These are phyloP conservation scores for Myopa tessellatipennis DNA, from an alignment of 2,888 invertebrate genomes.

Conservation along the genomic window DNA sequence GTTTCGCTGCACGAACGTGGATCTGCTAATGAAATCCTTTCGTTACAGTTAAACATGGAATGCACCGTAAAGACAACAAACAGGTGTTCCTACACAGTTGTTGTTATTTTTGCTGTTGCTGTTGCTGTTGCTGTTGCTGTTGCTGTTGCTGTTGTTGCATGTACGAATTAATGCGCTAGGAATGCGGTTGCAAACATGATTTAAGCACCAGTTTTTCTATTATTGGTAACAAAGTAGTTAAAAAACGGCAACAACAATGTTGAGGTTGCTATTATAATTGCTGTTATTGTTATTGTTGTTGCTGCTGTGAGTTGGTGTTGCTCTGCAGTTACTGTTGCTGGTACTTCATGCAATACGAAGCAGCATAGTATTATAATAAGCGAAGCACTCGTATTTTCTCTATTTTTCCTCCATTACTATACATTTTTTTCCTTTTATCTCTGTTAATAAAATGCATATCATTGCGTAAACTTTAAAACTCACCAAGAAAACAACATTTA, in stretches of 20 bases:
- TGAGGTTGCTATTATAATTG: not conserved
- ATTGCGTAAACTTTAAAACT: constrained; percentile 1
- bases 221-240: not conserved
- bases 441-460: not conserved
- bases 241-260: not conserved
- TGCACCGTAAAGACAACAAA: constrained; percentile 1
- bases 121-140: not conserved
- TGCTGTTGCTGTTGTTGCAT: not conserved
- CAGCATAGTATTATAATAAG: not conserved
- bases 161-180: constrained; percentile 18
- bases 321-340: too few relatives aligned
- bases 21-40: not conserved
- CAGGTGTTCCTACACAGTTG: not conserved
- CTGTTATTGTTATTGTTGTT: not conserved
- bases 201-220: constrained; percentile 16
- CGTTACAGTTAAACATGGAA: not conserved
- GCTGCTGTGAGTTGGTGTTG: not conserved
- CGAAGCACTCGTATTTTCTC: too few relatives aligned
- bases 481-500: not conserved
- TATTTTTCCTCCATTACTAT: too few relatives aligned
- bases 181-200: constrained; percentile 34
- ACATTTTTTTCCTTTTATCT: too few relatives aligned
- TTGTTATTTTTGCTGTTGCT: not conserved
- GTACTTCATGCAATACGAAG: constrained; percentile 7
- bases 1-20: too few relatives aligned